Base-by-base conservation (phyloP, 2,113 vertebrate genomes). In the Melanerpes formicivorus region DNA sequence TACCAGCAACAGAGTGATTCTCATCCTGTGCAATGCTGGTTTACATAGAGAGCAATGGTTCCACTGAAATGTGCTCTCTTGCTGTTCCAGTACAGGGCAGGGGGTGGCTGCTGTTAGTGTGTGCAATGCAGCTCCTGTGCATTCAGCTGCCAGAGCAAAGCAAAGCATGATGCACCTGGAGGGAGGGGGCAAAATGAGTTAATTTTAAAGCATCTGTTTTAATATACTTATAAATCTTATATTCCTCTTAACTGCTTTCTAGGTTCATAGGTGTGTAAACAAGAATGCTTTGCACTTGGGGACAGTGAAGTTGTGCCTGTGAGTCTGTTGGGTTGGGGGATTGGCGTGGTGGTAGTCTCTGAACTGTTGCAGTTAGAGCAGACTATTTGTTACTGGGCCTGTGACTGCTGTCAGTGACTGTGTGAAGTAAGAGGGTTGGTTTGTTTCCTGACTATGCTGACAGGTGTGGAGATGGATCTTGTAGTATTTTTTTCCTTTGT, bases 111-210 rank as follows among this genome's bases (percentile, higher is more conserved):
- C 50, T 52, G 22, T 21, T 10, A 4, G 9, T 11, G 37, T 1
- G 11, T 29, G 30, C 26, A 23, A 0, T 0, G 0, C 69, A 59
- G 74, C 1, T 0, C 3, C 5, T 6, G 7, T 0, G 0, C 46
- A 3, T 13, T 44, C 0, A 0, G 1, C 65, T 48, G 74, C 10
- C 65, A 32, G 86, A 52, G 67, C 14, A 10, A 56, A 37, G 12
- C 13, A 12, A 29, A 8, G 66, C 23, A 7, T 13, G 63, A 17
- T n/a, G 6, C 2, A 0, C 34, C 9, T 64, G 22, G 32, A 62
- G 29, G 71, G 56, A 55, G 56, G 18, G 67, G 30, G 23, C 6
- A 6, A 37, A 55, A 21, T 19, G 8, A 42, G 29, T 4, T 72
- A 10, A 17, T 9, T 17, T 8, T 37, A 79, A 81, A 72, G 9